Conservation (phyloP, 2,888 invertebrate genomes). For the Nephrotoma flavescens region DNA sequence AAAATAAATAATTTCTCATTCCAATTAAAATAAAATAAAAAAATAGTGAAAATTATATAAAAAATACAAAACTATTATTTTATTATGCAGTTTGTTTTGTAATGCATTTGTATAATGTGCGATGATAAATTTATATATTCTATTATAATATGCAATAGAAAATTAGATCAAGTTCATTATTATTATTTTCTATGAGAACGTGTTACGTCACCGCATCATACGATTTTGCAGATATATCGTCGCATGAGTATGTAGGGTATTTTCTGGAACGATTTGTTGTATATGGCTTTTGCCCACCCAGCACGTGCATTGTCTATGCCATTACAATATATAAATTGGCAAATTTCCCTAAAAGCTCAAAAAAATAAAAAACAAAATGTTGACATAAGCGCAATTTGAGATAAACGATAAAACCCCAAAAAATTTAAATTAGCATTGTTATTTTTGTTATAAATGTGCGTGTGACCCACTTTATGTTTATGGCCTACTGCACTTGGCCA, state of each 20-base stretch:
- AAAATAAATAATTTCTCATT: background rate
- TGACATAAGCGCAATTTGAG: background rate
- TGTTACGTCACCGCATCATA: background rate
- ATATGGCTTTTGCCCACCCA: background rate
- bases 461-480: conserved; percentile 18
- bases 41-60: background rate
- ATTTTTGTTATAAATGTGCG: conserved; percentile 9
- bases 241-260: background rate
- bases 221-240: background rate
- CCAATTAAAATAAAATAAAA: background rate
- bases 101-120: background rate
- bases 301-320: background rate
- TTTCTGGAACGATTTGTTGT: background rate
- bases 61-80: background rate
- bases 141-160: background rate
- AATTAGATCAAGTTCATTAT: background rate
- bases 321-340: background rate
- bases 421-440: background rate
- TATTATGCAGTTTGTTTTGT: background rate
- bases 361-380: background rate
- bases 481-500: conserved; percentile 36
- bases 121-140: background rate
- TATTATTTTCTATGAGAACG: background rate
- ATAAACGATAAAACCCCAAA: background rate
- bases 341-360: background rate